A percentile compares a stretch with the other conserved stretches of the same genome.
phyloP scores from a whole-genome alignment of 2,888 invertebrate genomes.

The Epistrophe eligans region DNA sequence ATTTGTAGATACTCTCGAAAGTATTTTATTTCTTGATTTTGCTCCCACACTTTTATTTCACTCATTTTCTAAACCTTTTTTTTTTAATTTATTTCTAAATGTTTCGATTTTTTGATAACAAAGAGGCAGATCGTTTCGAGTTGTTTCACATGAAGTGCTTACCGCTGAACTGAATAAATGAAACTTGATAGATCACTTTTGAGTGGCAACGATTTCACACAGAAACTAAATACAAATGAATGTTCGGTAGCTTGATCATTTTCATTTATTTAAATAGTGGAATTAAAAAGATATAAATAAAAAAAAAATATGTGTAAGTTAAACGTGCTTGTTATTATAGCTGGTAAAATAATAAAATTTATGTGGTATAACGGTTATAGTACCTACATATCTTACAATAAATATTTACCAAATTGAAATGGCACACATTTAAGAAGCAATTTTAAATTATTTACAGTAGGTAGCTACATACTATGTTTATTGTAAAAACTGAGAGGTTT shows the following conservation, averaged over 20 bases:
- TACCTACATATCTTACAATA: no score
- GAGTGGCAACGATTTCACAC: constrained; percentile 38
- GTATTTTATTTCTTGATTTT: constrained; percentile 88
- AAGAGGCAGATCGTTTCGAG: constrained; percentile 7
- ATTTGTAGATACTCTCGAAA: constrained; percentile 94
- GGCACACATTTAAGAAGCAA: no score
- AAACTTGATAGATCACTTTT: constrained; percentile 40
- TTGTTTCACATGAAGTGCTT: constrained; percentile 46
- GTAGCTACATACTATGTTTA: no score
- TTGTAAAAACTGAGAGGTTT: no score
- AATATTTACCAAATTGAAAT: no score
- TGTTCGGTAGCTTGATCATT: not conserved
- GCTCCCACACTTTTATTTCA: constrained; percentile 81
- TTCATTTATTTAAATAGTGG: not conserved
- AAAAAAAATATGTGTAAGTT: no score
- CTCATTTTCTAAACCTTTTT: constrained; percentile 36
- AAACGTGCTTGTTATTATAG: no score
- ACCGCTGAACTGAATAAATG: constrained; percentile 41
- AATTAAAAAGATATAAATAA: not conserved
- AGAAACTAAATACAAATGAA: constrained; percentile 20
- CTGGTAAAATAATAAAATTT: no score
- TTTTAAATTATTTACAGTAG: no score
- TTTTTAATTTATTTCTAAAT: not conserved
- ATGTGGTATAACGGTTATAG: no score
- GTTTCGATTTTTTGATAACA: not conserved